These are phyloP conservation scores for Pseudomyrmex sp. DNA, from an alignment of 1,140 invertebrate species.

Conservation along the genomic window DNA sequence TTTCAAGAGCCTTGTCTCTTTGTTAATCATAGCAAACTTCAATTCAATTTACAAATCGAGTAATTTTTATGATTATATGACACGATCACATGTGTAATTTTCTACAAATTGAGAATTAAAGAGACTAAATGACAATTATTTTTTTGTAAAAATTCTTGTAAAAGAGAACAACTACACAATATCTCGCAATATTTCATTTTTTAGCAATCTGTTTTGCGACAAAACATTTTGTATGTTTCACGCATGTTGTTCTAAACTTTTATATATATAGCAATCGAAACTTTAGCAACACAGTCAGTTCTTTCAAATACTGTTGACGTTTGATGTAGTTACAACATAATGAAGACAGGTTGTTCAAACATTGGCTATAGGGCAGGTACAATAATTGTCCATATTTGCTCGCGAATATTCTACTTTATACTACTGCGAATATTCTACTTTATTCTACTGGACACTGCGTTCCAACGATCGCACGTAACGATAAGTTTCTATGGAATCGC, in stretches of 20 bases:
- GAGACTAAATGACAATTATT: too few species aligned
- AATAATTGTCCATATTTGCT: slow-evolving; percentile 65
- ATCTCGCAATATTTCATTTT: neutral
- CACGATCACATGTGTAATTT: too few species aligned
- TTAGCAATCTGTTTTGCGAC: neutral
- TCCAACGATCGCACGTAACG: neutral
- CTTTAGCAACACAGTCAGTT: slow-evolving; percentile 14
- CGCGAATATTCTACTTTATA: slow-evolving; percentile 51
- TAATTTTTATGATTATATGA: too few species aligned
- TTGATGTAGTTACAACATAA: slow-evolving; percentile 38
- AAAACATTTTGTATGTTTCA: slow-evolving; percentile 30
- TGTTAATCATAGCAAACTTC: too few species aligned
- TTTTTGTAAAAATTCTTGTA: neutral
- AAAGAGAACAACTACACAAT: neutral
- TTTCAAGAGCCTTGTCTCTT: too few species aligned
- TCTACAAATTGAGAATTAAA: too few species aligned
- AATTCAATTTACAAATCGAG: too few species aligned
- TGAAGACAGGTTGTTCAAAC: slow-evolving; percentile 34
- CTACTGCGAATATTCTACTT: too few species aligned
- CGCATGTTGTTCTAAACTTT: neutral
- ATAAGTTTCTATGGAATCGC: neutral
- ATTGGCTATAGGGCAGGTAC: slow-evolving; percentile 16
- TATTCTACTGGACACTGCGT: slow-evolving; percentile 40
- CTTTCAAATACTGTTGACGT: slow-evolving; percentile 22
- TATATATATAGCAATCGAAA: slow-evolving; percentile 6